Evolutionary conservation across 2,888 invertebrate species (phyloP).

Genomic region (Ariolimax columbianus): DNA sequence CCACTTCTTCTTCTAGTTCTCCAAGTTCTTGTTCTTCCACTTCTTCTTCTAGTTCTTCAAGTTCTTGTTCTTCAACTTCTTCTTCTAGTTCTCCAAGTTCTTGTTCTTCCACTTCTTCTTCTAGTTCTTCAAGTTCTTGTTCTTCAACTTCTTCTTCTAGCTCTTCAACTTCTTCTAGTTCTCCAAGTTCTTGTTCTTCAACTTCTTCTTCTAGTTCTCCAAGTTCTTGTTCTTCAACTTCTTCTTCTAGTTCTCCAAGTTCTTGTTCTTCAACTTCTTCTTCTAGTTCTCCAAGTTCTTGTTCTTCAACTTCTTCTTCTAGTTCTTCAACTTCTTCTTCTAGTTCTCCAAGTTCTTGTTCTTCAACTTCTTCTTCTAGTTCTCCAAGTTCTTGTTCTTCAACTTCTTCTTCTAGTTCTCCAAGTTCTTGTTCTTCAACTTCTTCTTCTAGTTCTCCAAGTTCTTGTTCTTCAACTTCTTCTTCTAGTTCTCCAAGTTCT

Average conservation of each 20-base stretch:
- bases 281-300: neutral
- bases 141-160: neutral
- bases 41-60: neutral
- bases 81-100: too few relatives aligned
- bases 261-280: neutral
- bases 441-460: too few relatives aligned
- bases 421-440: too few relatives aligned
- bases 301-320: neutral
- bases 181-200: neutral
- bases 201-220: neutral
- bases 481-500: too few relatives aligned
- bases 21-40: too few relatives aligned
- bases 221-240: neutral
- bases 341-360: neutral
- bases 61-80: neutral
- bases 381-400: neutral
- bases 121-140: neutral
- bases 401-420: too few relatives aligned
- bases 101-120: neutral
- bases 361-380: neutral
- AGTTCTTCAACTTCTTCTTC: neutral
- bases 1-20: too few relatives aligned
- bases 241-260: neutral
- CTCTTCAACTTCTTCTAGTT: neutral
- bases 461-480: too few relatives aligned